A percentile compares a stretch with the other conserved stretches of the same genome.
These are phyloP conservation scores for Alexandromys fortis DNA, from an alignment of 2,113 vertebrate genomes.

Conservation along the genomic window DNA sequence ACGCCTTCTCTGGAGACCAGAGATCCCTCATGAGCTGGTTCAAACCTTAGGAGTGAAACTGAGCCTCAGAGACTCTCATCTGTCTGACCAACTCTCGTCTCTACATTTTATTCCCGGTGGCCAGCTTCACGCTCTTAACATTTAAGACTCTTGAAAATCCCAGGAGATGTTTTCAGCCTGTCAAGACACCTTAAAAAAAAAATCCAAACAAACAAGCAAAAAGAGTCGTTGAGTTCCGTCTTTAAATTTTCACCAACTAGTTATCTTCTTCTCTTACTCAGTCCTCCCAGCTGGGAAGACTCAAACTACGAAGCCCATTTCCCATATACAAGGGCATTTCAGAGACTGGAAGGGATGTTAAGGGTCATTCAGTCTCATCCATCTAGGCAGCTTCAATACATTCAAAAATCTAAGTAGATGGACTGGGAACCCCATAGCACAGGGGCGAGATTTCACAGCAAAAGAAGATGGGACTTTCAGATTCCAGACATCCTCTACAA, in stretches of 20 bases:
- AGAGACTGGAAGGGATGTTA: not conserved
- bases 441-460: not conserved
- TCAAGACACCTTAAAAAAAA: not conserved
- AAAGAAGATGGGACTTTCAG: slow-evolving; percentile 31
- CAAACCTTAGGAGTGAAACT: slow-evolving; percentile 45
- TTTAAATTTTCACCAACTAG: not conserved
- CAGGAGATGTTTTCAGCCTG: slow-evolving; percentile 36
- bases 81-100: slow-evolving; percentile 69
- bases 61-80: slow-evolving; percentile 60
- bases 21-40: slow-evolving; percentile 39
- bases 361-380: not conserved
- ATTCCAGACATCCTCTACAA: not conserved
- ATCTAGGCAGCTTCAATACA: not conserved
- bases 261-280: not conserved
- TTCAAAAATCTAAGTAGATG: slow-evolving; percentile 12
- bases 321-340: slow-evolving; percentile 24
- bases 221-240: not conserved
- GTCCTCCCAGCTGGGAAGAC: not conserved
- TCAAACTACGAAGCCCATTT: slow-evolving; percentile 47
- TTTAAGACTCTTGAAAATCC: slow-evolving; percentile 60
- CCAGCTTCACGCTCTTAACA: slow-evolving; percentile 59
- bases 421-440: not conserved
- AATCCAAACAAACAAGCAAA: not conserved
- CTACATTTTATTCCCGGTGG: slow-evolving; percentile 63
- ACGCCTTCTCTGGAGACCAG: slow-evolving; percentile 52